Conservation (phyloP, 2,888 invertebrate species). For the Cosmia pyralina region DNA sequence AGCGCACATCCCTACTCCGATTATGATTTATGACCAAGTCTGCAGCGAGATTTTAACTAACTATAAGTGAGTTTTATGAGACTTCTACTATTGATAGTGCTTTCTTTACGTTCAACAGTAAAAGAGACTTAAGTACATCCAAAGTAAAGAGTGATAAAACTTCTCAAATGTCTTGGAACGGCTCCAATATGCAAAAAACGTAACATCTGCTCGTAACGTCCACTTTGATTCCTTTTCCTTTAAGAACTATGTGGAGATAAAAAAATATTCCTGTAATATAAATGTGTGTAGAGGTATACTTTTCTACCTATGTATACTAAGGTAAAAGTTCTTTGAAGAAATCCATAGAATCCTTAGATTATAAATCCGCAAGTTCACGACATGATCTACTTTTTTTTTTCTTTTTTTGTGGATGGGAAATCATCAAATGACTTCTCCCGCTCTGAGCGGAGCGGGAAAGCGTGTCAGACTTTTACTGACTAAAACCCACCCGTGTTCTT, state of each 20-base stretch:
- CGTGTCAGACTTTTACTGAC: no score
- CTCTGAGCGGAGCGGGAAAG: no score
- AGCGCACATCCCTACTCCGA: no score
- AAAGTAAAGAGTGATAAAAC: slow-evolving; percentile 61
- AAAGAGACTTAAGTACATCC: slow-evolving; percentile 37
- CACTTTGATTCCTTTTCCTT: slow-evolving; percentile 47
- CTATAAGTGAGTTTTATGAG: no score
- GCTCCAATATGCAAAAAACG: slow-evolving; percentile 65
- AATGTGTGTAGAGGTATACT: slow-evolving; percentile 10
- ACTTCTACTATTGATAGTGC: background rate
- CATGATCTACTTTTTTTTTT: no score
- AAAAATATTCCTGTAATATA: slow-evolving; percentile 27
- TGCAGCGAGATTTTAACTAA: no score
- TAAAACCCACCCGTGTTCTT: no score
- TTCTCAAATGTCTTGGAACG: slow-evolving; percentile 57
- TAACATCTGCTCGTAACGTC: slow-evolving; percentile 62
- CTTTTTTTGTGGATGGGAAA: no score
- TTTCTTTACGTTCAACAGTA: slow-evolving; percentile 5
- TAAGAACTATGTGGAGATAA: slow-evolving; percentile 24
- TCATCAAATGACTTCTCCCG: no score
- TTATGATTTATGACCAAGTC: no score
- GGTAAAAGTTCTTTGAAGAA: background rate
- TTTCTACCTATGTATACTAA: background rate
- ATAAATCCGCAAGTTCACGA: background rate
- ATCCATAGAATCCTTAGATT: background rate